phyloP scores from a whole-genome alignment of 2,113 vertebrate species.

The Microcebus jonahi region DNA sequence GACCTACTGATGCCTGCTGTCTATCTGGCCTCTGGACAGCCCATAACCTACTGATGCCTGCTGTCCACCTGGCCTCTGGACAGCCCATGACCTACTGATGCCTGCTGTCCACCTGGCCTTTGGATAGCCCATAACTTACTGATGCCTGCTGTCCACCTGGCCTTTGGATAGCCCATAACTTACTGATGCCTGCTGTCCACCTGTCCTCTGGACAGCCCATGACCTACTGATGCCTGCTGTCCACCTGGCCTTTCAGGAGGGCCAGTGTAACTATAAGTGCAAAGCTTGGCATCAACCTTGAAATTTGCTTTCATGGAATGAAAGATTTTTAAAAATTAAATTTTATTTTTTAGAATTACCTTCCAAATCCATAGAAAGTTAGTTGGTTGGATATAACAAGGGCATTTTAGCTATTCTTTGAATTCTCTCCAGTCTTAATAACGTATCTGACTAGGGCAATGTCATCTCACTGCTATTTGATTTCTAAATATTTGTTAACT shows the following conservation, averaged over 20 bases:
- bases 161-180: not conserved
- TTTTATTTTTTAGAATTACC: not conserved
- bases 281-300: not conserved
- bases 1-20: not conserved
- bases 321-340: not conserved
- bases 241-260: not conserved
- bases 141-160: not conserved
- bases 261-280: not conserved
- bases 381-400: too few relatives aligned
- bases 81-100: not conserved
- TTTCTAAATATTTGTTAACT: not conserved
- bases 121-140: not conserved
- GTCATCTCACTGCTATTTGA: not conserved
- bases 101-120: not conserved
- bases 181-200: not conserved
- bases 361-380: not conserved
- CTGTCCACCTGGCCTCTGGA: not conserved
- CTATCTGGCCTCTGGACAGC: not conserved
- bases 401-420: not conserved
- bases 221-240: not conserved
- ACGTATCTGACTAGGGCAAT: too few relatives aligned
- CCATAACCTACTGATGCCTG: accelerated
- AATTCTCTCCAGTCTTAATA: not conserved
- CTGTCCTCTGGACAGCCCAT: not conserved
- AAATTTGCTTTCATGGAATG: not conserved